Percentiles rank a stretch among this genome's conserved stretches.
Evolutionary conservation across 1,140 invertebrate genomes (phyloP).

Genomic region (Aphidius ervi): DNA sequence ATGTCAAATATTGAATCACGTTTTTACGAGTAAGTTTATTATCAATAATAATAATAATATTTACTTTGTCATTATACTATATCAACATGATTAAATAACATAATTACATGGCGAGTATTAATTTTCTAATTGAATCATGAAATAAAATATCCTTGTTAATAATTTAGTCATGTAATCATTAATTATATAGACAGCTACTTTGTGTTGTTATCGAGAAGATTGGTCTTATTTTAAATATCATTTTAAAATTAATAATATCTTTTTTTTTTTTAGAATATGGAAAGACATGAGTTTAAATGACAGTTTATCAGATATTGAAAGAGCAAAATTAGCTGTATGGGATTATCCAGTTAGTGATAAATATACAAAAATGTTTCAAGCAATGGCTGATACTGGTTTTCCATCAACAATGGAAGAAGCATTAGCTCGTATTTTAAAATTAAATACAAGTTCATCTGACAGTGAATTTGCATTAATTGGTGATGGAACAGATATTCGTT

Average conservation of each 20-base stretch:
- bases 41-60: too few relatives aligned
- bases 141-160: too few relatives aligned
- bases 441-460: slow-evolving; percentile 62
- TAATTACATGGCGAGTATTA: too few relatives aligned
- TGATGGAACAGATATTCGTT: slow-evolving; percentile 90
- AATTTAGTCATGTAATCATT: too few relatives aligned
- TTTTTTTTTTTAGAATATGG: slow-evolving; percentile 76
- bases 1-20: slow-evolving; percentile 93
- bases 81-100: too few relatives aligned
- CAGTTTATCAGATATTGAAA: slow-evolving; percentile 79
- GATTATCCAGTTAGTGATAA: slow-evolving; percentile 98
- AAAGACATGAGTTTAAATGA: slow-evolving; percentile 96
- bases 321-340: slow-evolving; percentile 94
- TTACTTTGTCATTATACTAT: too few relatives aligned
- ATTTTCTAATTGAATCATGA: too few relatives aligned
- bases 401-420: slow-evolving; percentile 76
- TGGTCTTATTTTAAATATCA: too few relatives aligned
- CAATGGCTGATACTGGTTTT: slow-evolving; percentile 86
- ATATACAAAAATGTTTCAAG: slow-evolving; percentile 97
- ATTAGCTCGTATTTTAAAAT: slow-evolving; percentile 67
- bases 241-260: background rate
- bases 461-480: slow-evolving; percentile 92
- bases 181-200: too few relatives aligned
- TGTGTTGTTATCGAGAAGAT: too few relatives aligned
- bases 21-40: slow-evolving; percentile 83